Base-by-base conservation (phyloP, 1,140 invertebrate genomes). In the Atta colombica region DNA sequence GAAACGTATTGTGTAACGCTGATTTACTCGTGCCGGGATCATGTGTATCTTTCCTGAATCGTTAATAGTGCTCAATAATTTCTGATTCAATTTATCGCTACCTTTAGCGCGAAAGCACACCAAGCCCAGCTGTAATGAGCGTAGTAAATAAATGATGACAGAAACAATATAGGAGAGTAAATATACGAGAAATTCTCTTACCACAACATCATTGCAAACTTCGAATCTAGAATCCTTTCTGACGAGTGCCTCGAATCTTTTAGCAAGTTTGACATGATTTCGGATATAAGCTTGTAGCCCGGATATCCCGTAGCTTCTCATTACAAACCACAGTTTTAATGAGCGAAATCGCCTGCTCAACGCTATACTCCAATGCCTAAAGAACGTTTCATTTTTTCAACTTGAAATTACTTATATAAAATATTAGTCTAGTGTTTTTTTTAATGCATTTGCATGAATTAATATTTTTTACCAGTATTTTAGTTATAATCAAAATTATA, bases 261-360 rank as follows among this genome's bases (percentile, higher is more conserved):
- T 99, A 3, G 99, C 99, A 77, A 99, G 96, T 90, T 97, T 96
- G 90, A 98, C 97, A 94, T 99, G 99, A 94, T 98, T 97, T 71
- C 99, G 96, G 82, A 99, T 99, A 92, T 99, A 99, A 61, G 97
- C 96, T 94, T 99, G 98, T 21, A 99, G 95, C 5, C 99, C 99
- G 55, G 98, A 98, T 85, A 99, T 98, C 6, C 99, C 99, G 93
- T 99, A 99, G 82, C 96, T 98, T 86, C 99, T 96, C 85, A 99
- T 96, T 35, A 99, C 99, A 94, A 99, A 99, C 99, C 99, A 99
- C 8, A 99, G 95, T 94, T 99, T 99, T 55, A 99, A 95, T 1
- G 99, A 98, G 66, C 99, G 96, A 94, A 98, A 99, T 87, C 99
- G 96, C 66, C 99, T 96, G 93, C 98, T 99, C 39, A 99, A 95